phyloP scores from a whole-genome alignment of 2,888 invertebrate species.

The Netelia virgata region DNA sequence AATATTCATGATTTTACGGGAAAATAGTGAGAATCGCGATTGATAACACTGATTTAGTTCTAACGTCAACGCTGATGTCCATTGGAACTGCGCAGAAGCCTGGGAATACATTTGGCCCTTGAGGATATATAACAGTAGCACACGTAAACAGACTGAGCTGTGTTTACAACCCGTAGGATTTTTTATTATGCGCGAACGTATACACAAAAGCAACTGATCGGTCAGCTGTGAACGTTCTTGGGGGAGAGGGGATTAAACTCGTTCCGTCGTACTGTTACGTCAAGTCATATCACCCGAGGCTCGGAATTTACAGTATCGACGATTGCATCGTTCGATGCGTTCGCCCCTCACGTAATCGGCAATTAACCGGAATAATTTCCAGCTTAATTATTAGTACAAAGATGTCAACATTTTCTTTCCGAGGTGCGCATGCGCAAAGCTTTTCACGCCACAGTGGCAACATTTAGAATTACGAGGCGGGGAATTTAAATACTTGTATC shows the following conservation, averaged over 20 bases:
- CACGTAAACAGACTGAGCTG: conserved; percentile 26
- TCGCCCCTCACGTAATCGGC: neutral
- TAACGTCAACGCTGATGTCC: conserved; percentile 18
- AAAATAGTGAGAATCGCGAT: conserved; percentile 13
- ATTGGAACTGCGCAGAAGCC: conserved; percentile 55
- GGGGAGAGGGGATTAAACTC: neutral
- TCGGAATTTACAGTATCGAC: neutral
- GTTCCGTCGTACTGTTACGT: neutral
- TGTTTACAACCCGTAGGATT: conserved; percentile 1
- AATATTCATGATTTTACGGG: conserved; percentile 19
- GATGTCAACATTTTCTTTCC: neutral
- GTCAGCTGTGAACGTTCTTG: conserved; percentile 30
- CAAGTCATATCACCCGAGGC: neutral
- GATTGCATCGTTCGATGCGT: neutral
- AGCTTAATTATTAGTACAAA: neutral
- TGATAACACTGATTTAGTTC: neutral
- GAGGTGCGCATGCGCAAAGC: neutral
- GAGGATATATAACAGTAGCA: conserved; percentile 22
- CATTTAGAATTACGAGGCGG: neutral
- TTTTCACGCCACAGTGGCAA: neutral
- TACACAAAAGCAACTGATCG: conserved; percentile 28
- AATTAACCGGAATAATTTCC: neutral
- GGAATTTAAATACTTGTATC: conserved; percentile 11
- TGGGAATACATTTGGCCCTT: neutral
- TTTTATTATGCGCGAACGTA: conserved; percentile 20